These are phyloP conservation scores for Dione juno DNA, from an alignment of 2,888 invertebrate genomes.

Conservation along the genomic window DNA sequence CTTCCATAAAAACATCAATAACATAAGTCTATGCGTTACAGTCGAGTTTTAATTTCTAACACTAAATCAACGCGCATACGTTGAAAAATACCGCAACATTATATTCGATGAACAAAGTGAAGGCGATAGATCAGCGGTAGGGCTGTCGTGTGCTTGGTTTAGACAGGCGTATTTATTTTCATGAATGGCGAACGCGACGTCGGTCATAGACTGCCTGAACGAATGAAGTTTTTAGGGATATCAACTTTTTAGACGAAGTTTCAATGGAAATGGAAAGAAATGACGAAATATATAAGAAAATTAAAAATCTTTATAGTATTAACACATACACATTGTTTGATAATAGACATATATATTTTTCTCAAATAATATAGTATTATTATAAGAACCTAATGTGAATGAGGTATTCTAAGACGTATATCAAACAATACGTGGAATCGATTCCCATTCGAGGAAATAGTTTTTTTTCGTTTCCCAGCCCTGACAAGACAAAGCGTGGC, in stretches of 20 bases:
- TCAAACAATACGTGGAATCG: too few species aligned
- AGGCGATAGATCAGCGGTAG: slow-evolving; percentile 56
- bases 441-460: too few species aligned
- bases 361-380: too few species aligned
- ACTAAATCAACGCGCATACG: slow-evolving; percentile 25
- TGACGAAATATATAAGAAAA: too few species aligned
- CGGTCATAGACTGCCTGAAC: slow-evolving; percentile 6
- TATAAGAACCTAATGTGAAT: too few species aligned
- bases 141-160: slow-evolving; percentile 20
- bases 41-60: slow-evolving; percentile 19
- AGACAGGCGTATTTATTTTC: slow-evolving; percentile 24
- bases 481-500: too few species aligned
- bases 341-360: too few species aligned
- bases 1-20: background rate
- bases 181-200: background rate
- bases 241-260: background rate
- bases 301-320: too few species aligned
- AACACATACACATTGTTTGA: too few species aligned
- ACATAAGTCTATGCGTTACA: background rate
- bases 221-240: slow-evolving; percentile 9
- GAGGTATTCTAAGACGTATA: too few species aligned
- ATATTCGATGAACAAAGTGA: slow-evolving; percentile 49
- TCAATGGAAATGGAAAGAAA: background rate
- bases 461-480: too few species aligned
- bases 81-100: slow-evolving; percentile 47